Evolutionary conservation across 2,797 vertebrate species (phyloP), one percentile per base, ranked within the genome.

Genomic region (Phataginus tetradactyla): DNA sequence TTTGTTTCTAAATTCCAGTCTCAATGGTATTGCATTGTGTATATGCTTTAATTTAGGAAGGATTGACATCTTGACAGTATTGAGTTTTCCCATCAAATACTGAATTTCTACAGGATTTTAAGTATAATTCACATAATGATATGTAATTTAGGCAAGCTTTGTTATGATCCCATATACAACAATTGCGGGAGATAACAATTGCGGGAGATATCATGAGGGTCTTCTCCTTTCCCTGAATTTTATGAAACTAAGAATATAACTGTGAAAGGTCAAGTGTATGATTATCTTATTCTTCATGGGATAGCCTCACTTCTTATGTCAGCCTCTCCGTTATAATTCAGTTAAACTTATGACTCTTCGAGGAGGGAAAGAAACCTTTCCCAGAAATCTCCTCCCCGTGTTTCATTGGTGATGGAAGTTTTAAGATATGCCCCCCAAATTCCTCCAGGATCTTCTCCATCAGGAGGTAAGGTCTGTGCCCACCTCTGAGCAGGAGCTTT

Each of bases 41-140:
- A 18, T 32, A 6, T 13, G 55, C 63, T 92, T 81, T 59, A 69
- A 64, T 90, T 80, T 71, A 63, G 86, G 51, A 72, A 55, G 83
- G 78, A 78, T 9, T 59, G 49, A 88, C 61, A 32, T 81, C 86
- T 72, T 78, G 83, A 85, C 49, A 27, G 25, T 55, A 27, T n/a
- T 42, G 23, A 45, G 29, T 55, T 78, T 86, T 78, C 64, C 59
- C 87, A 32, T 63, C 83, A 78, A 59, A 66, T 83, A 53, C 1
- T 74, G 72, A 83, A 78, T 85, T 69, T 72, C 78, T 72, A 27
- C n/a, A 23, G 80, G 61, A 53, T 61, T 61, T 66, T 15, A 86
- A 90, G 68, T 42, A 7, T 49, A 80, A 71, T 51, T 69, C 74
- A 51, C 53, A 18, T 68, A 57, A 71, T 64, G 51, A n/a, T 10